Percentiles rank a stretch among this genome's conserved stretches.
Conservation (phyloP, 1,140 invertebrate species). For the Telenomus remus region DNA sequence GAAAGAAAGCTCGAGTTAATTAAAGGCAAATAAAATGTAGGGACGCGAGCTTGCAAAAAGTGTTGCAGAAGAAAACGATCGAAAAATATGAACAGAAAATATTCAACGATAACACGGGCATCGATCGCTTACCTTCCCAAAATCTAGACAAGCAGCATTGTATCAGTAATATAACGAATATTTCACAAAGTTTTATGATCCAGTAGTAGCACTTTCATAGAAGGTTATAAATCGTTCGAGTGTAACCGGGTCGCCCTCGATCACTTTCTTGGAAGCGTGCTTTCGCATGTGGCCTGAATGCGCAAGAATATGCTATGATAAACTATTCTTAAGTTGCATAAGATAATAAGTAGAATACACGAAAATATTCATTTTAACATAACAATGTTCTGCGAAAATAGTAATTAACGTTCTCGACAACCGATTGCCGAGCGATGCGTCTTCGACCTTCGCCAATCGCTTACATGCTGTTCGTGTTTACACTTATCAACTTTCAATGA, state of each 20-base stretch:
- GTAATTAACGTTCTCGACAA: conserved; percentile 30
- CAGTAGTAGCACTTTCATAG: conserved; percentile 54
- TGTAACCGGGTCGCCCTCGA: conserved; percentile 60
- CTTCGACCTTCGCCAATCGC: too few relatives aligned
- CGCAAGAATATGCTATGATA: conserved; percentile 58
- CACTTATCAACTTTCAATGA: neutral
- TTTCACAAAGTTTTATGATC: conserved; percentile 61
- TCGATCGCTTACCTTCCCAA: conserved; percentile 46
- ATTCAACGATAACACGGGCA: conserved; percentile 30
- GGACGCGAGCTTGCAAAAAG: too few relatives aligned
- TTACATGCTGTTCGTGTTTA: neutral
- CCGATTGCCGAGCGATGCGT: too few relatives aligned
- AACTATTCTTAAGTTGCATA: conserved; percentile 56
- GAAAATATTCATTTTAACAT: conserved; percentile 54
- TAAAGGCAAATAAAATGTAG: too few relatives aligned
- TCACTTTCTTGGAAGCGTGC: conserved; percentile 59
- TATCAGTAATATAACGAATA: conserved; percentile 55
- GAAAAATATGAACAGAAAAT: conserved; percentile 6
- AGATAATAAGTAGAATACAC: conserved; percentile 51
- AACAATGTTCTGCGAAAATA: conserved; percentile 48
- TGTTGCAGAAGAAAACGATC: too few relatives aligned
- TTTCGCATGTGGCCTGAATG: conserved; percentile 59
- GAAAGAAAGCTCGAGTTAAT: too few relatives aligned
- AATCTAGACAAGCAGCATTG: conserved; percentile 48
- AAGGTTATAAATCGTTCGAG: conserved; percentile 59